Conservation (phyloP, 2,888 invertebrate species). For the Orthosia gothica region DNA sequence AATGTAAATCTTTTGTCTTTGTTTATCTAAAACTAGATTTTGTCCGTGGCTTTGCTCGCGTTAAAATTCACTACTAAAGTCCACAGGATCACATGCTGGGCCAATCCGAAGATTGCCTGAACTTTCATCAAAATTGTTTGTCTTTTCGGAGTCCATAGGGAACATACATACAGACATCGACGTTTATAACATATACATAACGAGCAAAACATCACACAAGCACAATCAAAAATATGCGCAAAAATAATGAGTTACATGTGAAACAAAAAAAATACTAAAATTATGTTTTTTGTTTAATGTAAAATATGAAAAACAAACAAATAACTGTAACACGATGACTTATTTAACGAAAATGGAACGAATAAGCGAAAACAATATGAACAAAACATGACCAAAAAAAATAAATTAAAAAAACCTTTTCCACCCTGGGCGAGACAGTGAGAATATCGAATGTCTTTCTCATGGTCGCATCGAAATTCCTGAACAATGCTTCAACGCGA, state of each 20-base stretch:
- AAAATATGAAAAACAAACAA: not conserved
- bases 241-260: constrained; percentile 22
- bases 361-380: constrained; percentile 36
- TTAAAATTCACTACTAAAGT: too few relatives aligned
- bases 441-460: constrained; percentile 86
- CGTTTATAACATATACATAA: too few relatives aligned
- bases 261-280: not conserved
- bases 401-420: constrained; percentile 82
- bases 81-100: too few relatives aligned
- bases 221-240: constrained; percentile 13
- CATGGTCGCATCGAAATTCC: constrained; percentile 86
- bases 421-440: constrained; percentile 85
- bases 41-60: too few relatives aligned
- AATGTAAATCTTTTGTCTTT: not conserved
- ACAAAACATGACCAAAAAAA: constrained; percentile 52
- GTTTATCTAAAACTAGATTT: not conserved
- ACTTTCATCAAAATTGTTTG: too few relatives aligned
- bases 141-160: too few relatives aligned
- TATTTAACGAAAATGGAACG: not conserved
- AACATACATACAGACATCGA: too few relatives aligned
- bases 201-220: constrained; percentile 34
- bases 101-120: too few relatives aligned
- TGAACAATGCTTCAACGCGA: constrained; percentile 86
- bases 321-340: not conserved
- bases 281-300: not conserved